Evolutionary conservation across 2,888 invertebrate genomes (phyloP).

Genomic region (Pyrrhosoma nymphula): DNA sequence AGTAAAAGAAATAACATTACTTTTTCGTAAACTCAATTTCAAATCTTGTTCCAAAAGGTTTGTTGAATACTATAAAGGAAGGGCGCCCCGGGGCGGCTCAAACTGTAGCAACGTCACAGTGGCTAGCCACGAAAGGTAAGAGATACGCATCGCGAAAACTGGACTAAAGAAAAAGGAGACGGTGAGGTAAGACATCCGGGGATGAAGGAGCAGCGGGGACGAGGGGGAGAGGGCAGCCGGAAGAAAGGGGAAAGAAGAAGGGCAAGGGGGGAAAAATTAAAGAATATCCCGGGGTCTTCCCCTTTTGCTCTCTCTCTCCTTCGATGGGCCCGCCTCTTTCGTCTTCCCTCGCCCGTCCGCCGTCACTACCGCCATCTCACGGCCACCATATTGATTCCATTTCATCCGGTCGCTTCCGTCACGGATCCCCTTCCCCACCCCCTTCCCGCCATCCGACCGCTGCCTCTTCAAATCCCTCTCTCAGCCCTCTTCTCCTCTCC

Average conservation of each 20-base stretch:
- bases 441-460: not conserved
- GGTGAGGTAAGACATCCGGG: too few species aligned
- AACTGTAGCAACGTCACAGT: too few species aligned
- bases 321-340: not conserved
- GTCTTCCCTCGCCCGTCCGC: not conserved
- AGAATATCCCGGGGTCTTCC: not conserved
- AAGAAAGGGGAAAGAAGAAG: not conserved
- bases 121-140: too few species aligned
- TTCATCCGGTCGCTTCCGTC: constrained; percentile 50
- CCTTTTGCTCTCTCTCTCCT: not conserved
- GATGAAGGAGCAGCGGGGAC: too few species aligned
- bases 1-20: too few species aligned
- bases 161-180: too few species aligned
- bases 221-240: not conserved
- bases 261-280: not conserved
- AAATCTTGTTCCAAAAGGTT: too few species aligned
- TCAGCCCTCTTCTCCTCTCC: not conserved
- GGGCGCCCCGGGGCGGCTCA: too few species aligned
- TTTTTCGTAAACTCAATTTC: too few species aligned
- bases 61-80: too few species aligned
- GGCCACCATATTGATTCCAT: constrained; percentile 63
- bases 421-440: not conserved
- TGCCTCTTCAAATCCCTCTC: not conserved
- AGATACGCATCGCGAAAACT: too few species aligned
- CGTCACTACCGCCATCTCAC: constrained; percentile 42